A percentile compares a stretch with the other conserved stretches of the same genome.
Evolutionary conservation across 2,888 invertebrate genomes (phyloP).

Genomic region (Glyphotaelius pellucidus): DNA sequence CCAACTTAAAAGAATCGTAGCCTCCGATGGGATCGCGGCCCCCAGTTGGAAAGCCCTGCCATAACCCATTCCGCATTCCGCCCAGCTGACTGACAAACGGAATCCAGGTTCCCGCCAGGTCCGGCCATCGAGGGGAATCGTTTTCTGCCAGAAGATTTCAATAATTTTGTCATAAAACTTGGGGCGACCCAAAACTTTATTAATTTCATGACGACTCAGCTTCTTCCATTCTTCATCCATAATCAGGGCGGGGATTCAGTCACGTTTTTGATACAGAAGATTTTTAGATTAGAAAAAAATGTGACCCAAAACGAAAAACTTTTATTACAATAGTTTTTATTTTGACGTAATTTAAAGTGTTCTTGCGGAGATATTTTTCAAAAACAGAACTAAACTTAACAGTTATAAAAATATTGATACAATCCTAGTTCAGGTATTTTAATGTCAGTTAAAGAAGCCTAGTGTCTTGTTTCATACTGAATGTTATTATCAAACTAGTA

Average conservation of each 20-base stretch:
- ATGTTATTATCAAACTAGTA: too few species aligned
- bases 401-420: too few species aligned
- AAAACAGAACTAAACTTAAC: too few species aligned
- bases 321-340: too few species aligned
- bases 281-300: background rate
- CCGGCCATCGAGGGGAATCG: constrained; percentile 12
- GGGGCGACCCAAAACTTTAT: constrained; percentile 18
- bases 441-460: too few species aligned
- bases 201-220: constrained; percentile 38
- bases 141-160: constrained; percentile 25
- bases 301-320: too few species aligned
- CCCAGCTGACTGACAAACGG: constrained; percentile 12
- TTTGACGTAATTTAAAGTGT: too few species aligned
- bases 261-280: background rate
- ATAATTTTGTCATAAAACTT: constrained; percentile 32
- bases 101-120: constrained; percentile 20
- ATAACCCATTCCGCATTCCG: background rate
- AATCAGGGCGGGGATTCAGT: background rate
- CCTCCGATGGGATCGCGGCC: background rate
- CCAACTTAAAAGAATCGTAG: background rate
- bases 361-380: too few species aligned
- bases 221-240: background rate
- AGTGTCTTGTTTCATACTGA: too few species aligned
- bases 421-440: too few species aligned
- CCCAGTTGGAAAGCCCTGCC: background rate